Conservation (phyloP, 2,797 vertebrate genomes). For the Arrhamphus sclerolepis region DNA sequence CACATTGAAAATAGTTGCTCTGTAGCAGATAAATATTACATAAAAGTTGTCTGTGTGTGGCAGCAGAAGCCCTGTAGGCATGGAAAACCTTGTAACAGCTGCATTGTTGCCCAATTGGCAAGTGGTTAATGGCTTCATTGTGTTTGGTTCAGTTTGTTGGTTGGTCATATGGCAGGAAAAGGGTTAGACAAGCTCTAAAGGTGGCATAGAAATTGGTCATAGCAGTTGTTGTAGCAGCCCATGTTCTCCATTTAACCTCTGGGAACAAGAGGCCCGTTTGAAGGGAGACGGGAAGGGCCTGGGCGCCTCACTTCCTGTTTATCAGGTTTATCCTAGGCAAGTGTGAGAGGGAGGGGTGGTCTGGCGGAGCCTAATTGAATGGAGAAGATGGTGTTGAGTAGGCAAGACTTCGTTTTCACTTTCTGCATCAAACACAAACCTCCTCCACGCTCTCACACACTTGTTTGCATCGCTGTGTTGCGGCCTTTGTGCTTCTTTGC, state of each 20-base stretch:
- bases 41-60: conserved; percentile 8
- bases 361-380: conserved; percentile 48
- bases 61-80: conserved; percentile 42
- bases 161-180: conserved; percentile 61
- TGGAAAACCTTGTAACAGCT: conserved; percentile 37
- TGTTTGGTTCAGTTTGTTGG: conserved; percentile 27
- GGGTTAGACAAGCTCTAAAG: conserved; percentile 33
- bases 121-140: conserved; percentile 49
- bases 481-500: conserved; percentile 51
- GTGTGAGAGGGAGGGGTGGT: conserved; percentile 39
- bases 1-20: too few relatives aligned
- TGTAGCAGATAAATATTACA: background rate
- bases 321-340: conserved; percentile 54
- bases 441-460: background rate
- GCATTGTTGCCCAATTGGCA: conserved; percentile 48
- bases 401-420: conserved; percentile 18
- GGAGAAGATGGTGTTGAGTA: conserved; percentile 34
- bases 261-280: conserved; percentile 66
- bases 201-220: conserved; percentile 18
- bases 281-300: conserved; percentile 69
- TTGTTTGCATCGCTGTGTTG: conserved; percentile 41
- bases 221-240: conserved; percentile 16
- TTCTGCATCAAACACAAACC: conserved; percentile 4
- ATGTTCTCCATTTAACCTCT: conserved; percentile 37
- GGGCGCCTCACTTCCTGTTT: conserved; percentile 78